Evolutionary conservation across 2,113 vertebrate species (phyloP).

Genomic region (Turdus rufiventris): DNA sequence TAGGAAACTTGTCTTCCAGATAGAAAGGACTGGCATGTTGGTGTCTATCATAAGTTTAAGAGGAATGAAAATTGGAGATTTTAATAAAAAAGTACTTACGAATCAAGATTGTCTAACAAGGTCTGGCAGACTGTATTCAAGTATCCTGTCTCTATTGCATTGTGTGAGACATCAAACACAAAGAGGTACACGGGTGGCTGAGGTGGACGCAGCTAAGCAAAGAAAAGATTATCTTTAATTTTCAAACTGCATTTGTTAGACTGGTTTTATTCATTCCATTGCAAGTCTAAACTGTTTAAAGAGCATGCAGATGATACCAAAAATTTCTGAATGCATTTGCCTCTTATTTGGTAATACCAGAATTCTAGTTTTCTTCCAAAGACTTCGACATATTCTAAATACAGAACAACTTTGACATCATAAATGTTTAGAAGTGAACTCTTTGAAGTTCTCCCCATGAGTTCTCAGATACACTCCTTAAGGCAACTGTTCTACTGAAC

Average conservation of each 20-base stretch:
- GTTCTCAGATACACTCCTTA: neutral
- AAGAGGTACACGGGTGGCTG: slow-evolving; percentile 97
- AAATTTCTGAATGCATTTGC: neutral
- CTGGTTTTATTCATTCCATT: neutral
- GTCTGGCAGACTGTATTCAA: slow-evolving; percentile 90
- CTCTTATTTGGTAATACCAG: neutral
- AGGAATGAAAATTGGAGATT: neutral
- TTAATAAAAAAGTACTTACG: slow-evolving; percentile 76
- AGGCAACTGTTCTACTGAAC: neutral
- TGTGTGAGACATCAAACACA: slow-evolving; percentile 93
- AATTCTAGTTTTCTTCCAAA: neutral
- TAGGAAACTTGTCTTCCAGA: neutral
- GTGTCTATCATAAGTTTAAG: neutral
- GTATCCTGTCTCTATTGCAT: slow-evolving; percentile 94
- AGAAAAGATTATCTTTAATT: neutral
- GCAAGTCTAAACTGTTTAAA: neutral
- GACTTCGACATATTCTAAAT: neutral
- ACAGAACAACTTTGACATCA: neutral
- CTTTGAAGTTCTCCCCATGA: neutral
- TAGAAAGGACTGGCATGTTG: neutral
- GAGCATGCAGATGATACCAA: neutral
- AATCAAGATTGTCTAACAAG: slow-evolving; percentile 89
- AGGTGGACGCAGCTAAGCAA: slow-evolving; percentile 87
- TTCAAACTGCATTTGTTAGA: neutral
- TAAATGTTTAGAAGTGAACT: neutral